These are phyloP conservation scores for Atta texana DNA, from an alignment of 1,140 invertebrate genomes.

Conservation along the genomic window DNA sequence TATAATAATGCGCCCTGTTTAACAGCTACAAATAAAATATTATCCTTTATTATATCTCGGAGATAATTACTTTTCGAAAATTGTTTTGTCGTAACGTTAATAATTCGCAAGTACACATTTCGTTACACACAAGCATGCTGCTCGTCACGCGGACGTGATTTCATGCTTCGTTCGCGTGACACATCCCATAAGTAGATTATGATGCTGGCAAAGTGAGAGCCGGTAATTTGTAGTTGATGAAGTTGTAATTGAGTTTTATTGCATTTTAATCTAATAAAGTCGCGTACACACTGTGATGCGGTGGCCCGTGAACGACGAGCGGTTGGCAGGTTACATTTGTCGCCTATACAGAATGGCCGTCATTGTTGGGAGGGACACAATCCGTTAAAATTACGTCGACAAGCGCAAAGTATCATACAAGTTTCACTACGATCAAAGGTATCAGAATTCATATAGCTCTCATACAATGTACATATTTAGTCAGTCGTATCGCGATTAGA, in stretches of 20 bases:
- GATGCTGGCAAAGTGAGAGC: slow-evolving; percentile 64
- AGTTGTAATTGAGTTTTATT: slow-evolving; percentile 82
- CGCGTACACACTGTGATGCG: slow-evolving; percentile 60
- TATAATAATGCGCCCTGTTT: background rate
- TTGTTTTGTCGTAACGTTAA: slow-evolving; percentile 32
- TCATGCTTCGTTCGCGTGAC: slow-evolving; percentile 51
- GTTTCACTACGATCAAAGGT: background rate
- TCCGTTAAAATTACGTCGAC: slow-evolving; percentile 81
- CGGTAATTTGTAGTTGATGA: slow-evolving; percentile 75
- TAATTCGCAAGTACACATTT: slow-evolving; percentile 36
- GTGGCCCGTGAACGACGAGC: slow-evolving; percentile 45
- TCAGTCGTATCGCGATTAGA: background rate
- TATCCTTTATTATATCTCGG: background rate
- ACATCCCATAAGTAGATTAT: slow-evolving; percentile 69
- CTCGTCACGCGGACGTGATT: slow-evolving; percentile 59
- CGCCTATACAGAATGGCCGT: slow-evolving; percentile 16
- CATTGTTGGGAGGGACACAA: slow-evolving; percentile 73
- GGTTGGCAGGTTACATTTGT: slow-evolving; percentile 55
- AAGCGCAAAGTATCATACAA: slow-evolving; percentile 76
- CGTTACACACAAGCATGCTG: slow-evolving; percentile 28
- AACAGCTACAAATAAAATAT: slow-evolving; percentile 7
- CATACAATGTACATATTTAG: slow-evolving; percentile 11
- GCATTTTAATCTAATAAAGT: slow-evolving; percentile 81
- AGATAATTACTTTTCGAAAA: slow-evolving; percentile 9
- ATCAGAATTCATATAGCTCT: background rate